Evolutionary conservation across 2,113 vertebrate genomes (phyloP).

Genomic region (Scortum barcoo): DNA sequence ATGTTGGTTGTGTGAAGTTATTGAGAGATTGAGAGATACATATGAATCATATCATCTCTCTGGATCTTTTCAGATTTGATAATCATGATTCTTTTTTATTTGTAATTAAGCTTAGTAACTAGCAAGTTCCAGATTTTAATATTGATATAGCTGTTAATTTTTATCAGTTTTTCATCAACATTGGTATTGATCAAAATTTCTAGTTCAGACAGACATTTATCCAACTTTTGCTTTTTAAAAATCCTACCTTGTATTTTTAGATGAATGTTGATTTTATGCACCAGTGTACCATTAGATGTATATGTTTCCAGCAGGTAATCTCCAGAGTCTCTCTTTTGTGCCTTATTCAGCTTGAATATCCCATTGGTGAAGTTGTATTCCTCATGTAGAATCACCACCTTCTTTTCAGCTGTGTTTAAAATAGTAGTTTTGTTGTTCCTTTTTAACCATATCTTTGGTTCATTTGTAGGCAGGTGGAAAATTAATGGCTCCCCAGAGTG

Average conservation of each 20-base stretch:
- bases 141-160: too few relatives aligned
- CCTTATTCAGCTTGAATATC: background rate
- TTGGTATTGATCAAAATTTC: background rate
- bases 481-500: background rate
- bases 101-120: too few relatives aligned
- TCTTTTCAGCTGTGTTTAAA: background rate
- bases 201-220: background rate
- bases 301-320: background rate
- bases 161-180: background rate
- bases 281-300: accelerated
- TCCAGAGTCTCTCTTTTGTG: background rate
- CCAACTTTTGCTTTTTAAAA: background rate
- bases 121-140: too few relatives aligned
- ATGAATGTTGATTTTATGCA: background rate
- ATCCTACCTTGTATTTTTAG: conserved; percentile 5
- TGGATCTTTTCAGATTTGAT: too few relatives aligned
- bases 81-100: background rate
- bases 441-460: background rate
- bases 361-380: background rate
- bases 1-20: too few relatives aligned
- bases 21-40: too few relatives aligned
- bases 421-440: background rate
- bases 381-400: accelerated
- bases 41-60: too few relatives aligned
- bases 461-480: background rate